Evolutionary conservation across 1,140 invertebrate species (phyloP), one percentile per base, ranked within the genome.

Genomic region (Platyura marginata): DNA sequence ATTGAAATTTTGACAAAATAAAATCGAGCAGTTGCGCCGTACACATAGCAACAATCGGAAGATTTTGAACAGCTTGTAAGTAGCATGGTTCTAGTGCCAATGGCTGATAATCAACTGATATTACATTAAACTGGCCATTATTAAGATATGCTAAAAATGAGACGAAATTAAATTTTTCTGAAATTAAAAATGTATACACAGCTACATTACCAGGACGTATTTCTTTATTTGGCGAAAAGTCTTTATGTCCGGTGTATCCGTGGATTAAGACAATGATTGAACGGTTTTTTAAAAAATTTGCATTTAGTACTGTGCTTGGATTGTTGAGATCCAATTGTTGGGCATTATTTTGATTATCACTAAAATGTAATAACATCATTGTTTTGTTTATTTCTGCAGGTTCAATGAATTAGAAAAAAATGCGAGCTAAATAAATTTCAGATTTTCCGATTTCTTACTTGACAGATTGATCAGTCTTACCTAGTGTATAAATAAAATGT

Each of bases 21-120:
- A 68, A 69, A 42, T 75, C 71, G 9, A 82, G 64, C 41, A 82
- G 66, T 46, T 69, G 67, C 0, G 74, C 77, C 1, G 65, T 57
- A 46, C 72, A 75, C 42, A 59, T 64, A 18, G 68, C 72, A 0
- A 70, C 71, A 4, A 68, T 44, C 3, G 67, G 63, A 0, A 70
- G 64, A 50, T 75, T 76, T 9, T 49, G 43, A 1, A 70, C 66
- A 0, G 72, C 70, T 23, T 64, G 48, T 1, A 66, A n/a, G 47
- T 77, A 77, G 52, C 73, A 76, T 0, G 70, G 70, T 22, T 65
- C 60, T 4, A 51, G 49, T 8, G 65, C 70, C 36, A 75, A 48
- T 2, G 61, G 61, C 13, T 63, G 61, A 48, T 71, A 79, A 49
- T 79, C 73, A 1, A 77, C 62, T 13, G 68, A 64, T 32, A 79